Evolutionary conservation across 2,888 invertebrate genomes (phyloP).

Genomic region (Athalia circularis): DNA sequence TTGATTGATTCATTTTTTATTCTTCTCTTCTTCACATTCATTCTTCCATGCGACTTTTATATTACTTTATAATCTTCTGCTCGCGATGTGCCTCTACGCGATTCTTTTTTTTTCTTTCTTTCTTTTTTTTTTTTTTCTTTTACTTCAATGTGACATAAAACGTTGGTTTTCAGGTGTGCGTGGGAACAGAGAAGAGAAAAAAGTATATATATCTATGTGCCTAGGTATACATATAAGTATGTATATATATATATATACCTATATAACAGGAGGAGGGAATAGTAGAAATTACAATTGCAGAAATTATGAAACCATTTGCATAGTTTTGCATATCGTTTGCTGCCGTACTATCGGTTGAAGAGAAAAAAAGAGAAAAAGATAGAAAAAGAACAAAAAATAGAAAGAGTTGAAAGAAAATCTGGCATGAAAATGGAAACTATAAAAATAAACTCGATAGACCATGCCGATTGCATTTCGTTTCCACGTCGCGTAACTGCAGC

Average conservation of each 20-base stretch:
- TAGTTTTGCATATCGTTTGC: constrained; percentile 35
- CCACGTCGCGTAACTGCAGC: neutral
- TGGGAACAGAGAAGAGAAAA: neutral
- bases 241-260: too few species aligned
- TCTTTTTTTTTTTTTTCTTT: neutral
- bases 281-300: constrained; percentile 34
- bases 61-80: too few species aligned
- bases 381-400: neutral
- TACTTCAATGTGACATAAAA: neutral
- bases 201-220: neutral
- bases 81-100: neutral
- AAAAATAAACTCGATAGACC: neutral
- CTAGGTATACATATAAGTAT: too few species aligned
- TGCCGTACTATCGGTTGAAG: neutral
- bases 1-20: too few species aligned
- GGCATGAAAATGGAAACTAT: neutral
- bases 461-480: constrained; percentile 4
- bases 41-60: neutral
- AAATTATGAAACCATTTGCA: constrained; percentile 42
- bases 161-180: too few species aligned
- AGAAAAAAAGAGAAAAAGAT: neutral
- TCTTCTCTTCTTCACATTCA: too few species aligned
- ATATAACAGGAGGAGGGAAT: neutral
- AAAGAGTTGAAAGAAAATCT: neutral
- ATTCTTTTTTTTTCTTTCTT: neutral